These are phyloP conservation scores for Chironomus tepperi DNA, from an alignment of 1,140 invertebrate species.

Conservation along the genomic window DNA sequence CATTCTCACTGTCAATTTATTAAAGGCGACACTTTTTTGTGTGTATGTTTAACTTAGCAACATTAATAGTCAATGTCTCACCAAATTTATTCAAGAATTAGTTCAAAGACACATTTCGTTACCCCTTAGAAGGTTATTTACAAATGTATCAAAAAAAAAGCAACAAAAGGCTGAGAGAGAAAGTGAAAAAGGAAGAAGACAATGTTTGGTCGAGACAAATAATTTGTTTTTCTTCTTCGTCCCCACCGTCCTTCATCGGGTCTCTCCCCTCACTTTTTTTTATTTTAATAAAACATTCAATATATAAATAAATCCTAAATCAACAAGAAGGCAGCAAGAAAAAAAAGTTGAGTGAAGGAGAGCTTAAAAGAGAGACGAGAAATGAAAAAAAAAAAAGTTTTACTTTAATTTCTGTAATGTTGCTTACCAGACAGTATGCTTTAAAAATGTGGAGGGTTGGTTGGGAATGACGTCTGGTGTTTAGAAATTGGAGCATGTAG, in stretches of 20 bases:
- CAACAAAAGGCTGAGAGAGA: background rate
- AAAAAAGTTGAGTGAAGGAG: background rate
- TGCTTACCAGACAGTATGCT: too few species aligned
- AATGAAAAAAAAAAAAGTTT: background rate
- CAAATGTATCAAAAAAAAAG: background rate
- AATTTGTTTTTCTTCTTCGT: background rate
- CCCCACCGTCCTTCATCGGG: background rate
- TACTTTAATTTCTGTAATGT: too few species aligned
- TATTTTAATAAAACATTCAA: background rate
- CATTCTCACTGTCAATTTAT: background rate
- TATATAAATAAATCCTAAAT: conserved; percentile 1
- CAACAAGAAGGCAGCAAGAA: background rate
- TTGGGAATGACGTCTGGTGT: too few species aligned
- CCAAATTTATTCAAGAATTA: background rate
- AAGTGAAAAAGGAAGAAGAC: too few species aligned
- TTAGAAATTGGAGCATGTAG: too few species aligned
- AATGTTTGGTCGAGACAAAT: background rate
- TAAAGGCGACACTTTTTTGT: background rate
- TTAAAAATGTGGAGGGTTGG: too few species aligned
- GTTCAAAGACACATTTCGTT: background rate
- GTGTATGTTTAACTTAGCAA: background rate
- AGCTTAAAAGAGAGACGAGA: background rate
- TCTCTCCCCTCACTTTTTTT: background rate
- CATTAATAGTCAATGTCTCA: too few species aligned
- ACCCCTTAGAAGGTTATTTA: background rate